phyloP scores from a whole-genome alignment of 2,113 vertebrate species.

The Rhinoderma darwinii region DNA sequence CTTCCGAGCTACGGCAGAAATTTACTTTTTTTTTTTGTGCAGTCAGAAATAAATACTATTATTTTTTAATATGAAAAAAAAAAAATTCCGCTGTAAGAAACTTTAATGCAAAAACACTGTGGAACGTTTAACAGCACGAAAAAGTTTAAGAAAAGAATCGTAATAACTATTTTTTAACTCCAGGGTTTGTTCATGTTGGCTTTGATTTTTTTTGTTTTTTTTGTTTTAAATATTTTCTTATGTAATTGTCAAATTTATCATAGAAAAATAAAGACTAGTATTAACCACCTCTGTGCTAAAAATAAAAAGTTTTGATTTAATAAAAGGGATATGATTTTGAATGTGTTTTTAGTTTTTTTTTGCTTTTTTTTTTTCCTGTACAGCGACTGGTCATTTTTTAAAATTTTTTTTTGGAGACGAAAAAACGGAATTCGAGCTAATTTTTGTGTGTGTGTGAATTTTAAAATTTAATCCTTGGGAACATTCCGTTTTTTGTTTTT shows the following conservation, averaged over 20 bases:
- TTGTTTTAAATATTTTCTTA: constrained; percentile 91
- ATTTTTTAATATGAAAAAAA: constrained; percentile 84
- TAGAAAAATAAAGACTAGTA: constrained; percentile 91
- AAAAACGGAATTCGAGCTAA: constrained; percentile 84
- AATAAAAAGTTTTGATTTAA: constrained; percentile 84
- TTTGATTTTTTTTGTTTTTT: constrained; percentile 72
- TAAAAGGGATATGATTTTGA: constrained; percentile 98
- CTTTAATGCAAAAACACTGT: constrained; percentile 84
- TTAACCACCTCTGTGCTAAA: constrained; percentile 86
- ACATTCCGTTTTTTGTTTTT: constrained; percentile 78
- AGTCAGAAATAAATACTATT: constrained; percentile 83
- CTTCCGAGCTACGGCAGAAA: constrained; percentile 74
- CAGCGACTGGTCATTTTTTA: constrained; percentile 98
- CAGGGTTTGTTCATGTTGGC: constrained; percentile 67
- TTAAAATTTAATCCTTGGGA: constrained; percentile 74
- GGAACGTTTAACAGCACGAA: constrained; percentile 77
- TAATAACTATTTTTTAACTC: constrained; percentile 96
- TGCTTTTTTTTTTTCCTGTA: constrained; percentile 81
- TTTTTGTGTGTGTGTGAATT: constrained; percentile 70
- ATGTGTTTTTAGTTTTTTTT: constrained; percentile 79
- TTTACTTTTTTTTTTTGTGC: constrained; percentile 77
- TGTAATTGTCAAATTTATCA: constrained; percentile 95
- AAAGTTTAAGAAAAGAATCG: constrained; percentile 69
- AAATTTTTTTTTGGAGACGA: constrained; percentile 74
- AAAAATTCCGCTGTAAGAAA: constrained; percentile 74